These are phyloP conservation scores for Karalla daura DNA, from an alignment of 2,797 vertebrate species.

Conservation along the genomic window DNA sequence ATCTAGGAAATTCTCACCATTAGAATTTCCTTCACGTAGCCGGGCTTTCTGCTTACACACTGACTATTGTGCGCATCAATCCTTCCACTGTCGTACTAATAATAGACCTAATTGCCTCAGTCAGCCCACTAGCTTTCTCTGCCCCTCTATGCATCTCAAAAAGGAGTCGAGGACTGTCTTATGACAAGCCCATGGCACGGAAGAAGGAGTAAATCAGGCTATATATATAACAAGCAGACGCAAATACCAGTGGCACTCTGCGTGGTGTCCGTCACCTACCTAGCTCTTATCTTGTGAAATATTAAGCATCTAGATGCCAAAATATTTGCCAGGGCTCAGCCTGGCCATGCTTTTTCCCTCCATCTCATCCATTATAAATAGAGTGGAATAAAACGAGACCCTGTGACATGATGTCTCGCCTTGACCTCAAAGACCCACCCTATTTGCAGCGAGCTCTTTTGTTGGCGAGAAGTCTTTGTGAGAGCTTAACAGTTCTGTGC, in stretches of 20 bases:
- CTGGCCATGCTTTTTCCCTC: conserved; percentile 46
- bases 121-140: conserved; percentile 88
- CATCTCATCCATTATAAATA: conserved; percentile 78
- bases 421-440: conserved; percentile 72
- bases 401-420: conserved; percentile 60
- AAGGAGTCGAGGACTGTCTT: conserved; percentile 68
- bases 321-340: conserved; percentile 77
- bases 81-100: conserved; percentile 88
- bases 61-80: conserved; percentile 89
- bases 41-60: conserved; percentile 87
- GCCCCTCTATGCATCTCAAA: conserved; percentile 75
- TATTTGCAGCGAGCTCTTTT: conserved; percentile 50
- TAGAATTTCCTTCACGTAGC: conserved; percentile 92
- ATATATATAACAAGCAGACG: conserved; percentile 69
- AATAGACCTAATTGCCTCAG: conserved; percentile 89
- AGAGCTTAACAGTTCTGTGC: conserved; percentile 44
- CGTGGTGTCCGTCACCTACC: conserved; percentile 73
- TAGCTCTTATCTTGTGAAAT: conserved; percentile 71
- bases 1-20: conserved; percentile 91
- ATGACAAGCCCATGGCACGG: conserved; percentile 71
- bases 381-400: conserved; percentile 71
- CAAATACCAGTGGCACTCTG: conserved; percentile 65
- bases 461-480: conserved; percentile 34
- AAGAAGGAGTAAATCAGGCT: conserved; percentile 65
- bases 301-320: conserved; percentile 79